Evolutionary conservation across 2,797 vertebrate genomes (phyloP), one percentile per base, ranked within the genome.

Genomic region (Sphenodon punctatus): DNA sequence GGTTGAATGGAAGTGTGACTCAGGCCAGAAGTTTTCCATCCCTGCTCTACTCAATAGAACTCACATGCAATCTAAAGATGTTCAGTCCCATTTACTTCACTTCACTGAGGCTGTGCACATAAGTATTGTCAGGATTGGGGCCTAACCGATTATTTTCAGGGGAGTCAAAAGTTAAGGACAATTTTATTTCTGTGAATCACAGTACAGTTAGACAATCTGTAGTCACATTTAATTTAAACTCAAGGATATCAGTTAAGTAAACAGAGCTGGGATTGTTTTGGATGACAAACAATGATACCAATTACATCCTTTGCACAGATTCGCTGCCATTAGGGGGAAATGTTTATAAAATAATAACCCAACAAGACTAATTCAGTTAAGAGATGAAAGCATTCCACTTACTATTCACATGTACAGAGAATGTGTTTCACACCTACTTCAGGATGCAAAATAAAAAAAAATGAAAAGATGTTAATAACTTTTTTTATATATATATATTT

Each of bases 361-460:
- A 48, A 38, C 82, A 65, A 80, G 42, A 90, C 42, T 46, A 22
- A 25, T 56, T 68, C 70, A 65, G 68, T 82, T 74, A 65, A 71
- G 61, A 87, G 80, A 63, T 32, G 27, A 80, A 73, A 72, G 30
- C 32, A 41, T n/a, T n/a, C n/a, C n/a, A n/a, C 56, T 71, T 51
- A 39, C 70, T 79, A 58, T 77, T 80, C 65, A 67, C 38, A 19
- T 56, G 27, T 22, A 77, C 49, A 5, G 71, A 71, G 65, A 22
- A 56, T 46, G 39, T 67, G 43, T 43, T 65, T 71, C 58, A 45
- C 32, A 45, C 13, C 25, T 17, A 51, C n/a, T 46, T 63, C 15
- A 12, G 12, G 76, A 19, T 45, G 41, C 56, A 64, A 58, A 58
- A 53, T 64, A 17, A 53, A 53, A 60, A 41, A 27, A 39, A 79